Conservation (phyloP, 2,113 vertebrate genomes). For the Onychostoma macrolepis region DNA sequence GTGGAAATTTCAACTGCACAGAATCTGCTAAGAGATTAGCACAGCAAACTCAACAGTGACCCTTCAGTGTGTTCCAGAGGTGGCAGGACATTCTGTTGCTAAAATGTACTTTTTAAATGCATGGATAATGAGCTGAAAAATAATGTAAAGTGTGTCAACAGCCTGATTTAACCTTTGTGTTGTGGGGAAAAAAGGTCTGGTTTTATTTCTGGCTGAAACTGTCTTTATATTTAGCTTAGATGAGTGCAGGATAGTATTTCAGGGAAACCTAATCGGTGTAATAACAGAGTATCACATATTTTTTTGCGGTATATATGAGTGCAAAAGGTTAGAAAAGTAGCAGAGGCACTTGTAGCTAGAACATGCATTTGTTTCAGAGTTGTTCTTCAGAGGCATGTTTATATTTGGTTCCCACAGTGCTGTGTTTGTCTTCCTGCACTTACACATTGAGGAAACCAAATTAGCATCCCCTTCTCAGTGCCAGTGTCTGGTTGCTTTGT, state of each 20-base stretch:
- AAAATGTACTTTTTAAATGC: neutral
- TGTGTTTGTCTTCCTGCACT: neutral
- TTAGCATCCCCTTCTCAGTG: neutral
- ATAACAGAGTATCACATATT: neutral
- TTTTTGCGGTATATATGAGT: neutral
- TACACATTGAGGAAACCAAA: neutral
- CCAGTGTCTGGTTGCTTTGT: neutral
- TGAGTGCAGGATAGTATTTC: neutral
- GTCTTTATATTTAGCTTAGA: slow-evolving; percentile 1
- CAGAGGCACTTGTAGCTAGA: neutral
- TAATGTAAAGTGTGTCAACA: neutral
- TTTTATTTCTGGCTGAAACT: neutral
- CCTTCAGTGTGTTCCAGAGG: neutral
- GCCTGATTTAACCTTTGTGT: neutral
- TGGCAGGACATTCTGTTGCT: neutral
- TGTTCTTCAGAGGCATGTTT: neutral
- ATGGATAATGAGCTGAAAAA: neutral
- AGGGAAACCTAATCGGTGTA: neutral
- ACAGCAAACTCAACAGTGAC: neutral
- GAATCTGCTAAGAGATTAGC: neutral
- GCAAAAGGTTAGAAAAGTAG: neutral
- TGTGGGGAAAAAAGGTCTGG: neutral
- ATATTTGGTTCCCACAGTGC: neutral
- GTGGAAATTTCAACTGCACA: neutral
- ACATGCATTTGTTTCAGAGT: neutral